Conservation (phyloP, 2,888 invertebrate species). For the Sialis fuliginosa region DNA sequence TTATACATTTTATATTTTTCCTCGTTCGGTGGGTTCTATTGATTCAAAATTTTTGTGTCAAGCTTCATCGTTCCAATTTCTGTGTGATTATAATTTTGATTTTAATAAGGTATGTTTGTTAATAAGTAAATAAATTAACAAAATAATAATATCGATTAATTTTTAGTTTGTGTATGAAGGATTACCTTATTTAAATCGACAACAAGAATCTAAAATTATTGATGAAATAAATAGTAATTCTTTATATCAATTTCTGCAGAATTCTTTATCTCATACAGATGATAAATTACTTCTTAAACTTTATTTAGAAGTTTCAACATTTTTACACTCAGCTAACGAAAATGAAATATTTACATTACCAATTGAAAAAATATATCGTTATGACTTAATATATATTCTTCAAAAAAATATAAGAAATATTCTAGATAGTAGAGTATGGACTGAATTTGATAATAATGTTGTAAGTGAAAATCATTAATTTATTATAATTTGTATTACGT, state of each 20-base stretch:
- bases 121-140: not conserved
- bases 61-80: slow-evolving; percentile 43
- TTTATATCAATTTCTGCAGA: slow-evolving; percentile 12
- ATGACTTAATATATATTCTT: slow-evolving; percentile 34
- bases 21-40: slow-evolving; percentile 40
- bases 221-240: slow-evolving; percentile 22
- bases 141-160: slow-evolving; percentile 4
- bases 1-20: slow-evolving; percentile 52
- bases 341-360: slow-evolving; percentile 16
- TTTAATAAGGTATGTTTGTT: slow-evolving; percentile 49
- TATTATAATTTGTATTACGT: not conserved
- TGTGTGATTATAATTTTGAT: slow-evolving; percentile 43
- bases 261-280: slow-evolving; percentile 13
- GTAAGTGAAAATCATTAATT: not conserved
- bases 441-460: slow-evolving; percentile 14
- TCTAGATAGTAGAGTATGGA: slow-evolving; percentile 26
- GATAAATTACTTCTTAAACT: slow-evolving; percentile 25
- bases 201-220: slow-evolving; percentile 27
- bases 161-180: slow-evolving; percentile 48
- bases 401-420: slow-evolving; percentile 37
- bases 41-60: slow-evolving; percentile 43
- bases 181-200: slow-evolving; percentile 43
- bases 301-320: slow-evolving; percentile 18
- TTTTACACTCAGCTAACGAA: slow-evolving; percentile 18
- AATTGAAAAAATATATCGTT: slow-evolving; percentile 13